A percentile compares a stretch with the other conserved stretches of the same genome.
phyloP scores from a whole-genome alignment of 2,113 vertebrate species.

The Anarhynchus alexandrinus region DNA sequence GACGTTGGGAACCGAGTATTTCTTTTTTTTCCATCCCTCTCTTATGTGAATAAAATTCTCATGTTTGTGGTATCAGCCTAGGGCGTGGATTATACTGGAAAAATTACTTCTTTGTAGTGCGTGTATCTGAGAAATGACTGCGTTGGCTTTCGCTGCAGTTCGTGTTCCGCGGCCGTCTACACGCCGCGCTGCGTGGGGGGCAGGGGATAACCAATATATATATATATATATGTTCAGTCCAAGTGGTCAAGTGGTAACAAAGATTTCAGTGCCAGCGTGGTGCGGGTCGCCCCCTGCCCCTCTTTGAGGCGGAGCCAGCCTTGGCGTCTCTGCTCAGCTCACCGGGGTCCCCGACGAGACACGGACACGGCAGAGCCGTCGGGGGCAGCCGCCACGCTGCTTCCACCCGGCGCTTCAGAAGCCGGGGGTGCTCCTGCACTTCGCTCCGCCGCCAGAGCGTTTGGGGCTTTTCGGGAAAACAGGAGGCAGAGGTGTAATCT shows the following conservation, averaged over 20 bases:
- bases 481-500: not conserved
- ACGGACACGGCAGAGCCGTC: fast-evolving
- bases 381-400: fast-evolving
- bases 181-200: fast-evolving
- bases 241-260: fast-evolving
- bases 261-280: too few species aligned
- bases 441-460: fast-evolving
- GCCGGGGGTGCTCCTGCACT: not conserved
- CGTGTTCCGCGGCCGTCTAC: fast-evolving
- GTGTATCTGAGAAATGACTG: not conserved
- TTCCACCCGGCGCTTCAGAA: not conserved
- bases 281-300: not conserved
- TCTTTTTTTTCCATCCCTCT: not conserved
- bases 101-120: not conserved
- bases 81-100: not conserved
- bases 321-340: not conserved
- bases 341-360: fast-evolving
- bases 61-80: not conserved
- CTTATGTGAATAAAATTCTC: not conserved
- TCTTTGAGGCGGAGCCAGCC: fast-evolving
- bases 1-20: not conserved
- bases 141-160: not conserved
- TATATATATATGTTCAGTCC: not conserved
- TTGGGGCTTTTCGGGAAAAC: not conserved
- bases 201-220: not conserved